A percentile compares a stretch with the other conserved stretches of the same genome.
Conservation (phyloP, 2,797 vertebrate species). For the Ctenochaetus hawaiiensis region DNA sequence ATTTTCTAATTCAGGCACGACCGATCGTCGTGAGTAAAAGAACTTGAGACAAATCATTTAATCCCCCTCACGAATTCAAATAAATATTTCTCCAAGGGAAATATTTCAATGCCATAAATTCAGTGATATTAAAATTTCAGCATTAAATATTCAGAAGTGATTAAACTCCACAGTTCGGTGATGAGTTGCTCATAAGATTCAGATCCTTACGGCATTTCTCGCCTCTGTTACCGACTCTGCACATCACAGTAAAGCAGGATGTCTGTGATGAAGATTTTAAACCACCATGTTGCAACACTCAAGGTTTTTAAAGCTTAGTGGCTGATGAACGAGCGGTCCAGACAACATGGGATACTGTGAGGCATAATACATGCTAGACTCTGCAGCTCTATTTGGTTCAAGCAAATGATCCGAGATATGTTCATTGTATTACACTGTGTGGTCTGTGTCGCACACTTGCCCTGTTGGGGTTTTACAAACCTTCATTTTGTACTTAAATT, state of each 20-base stretch:
- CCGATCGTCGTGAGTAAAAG: neutral
- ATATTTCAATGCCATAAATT: neutral
- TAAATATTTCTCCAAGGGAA: neutral
- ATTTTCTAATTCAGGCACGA: neutral
- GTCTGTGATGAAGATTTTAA: conserved; percentile 36
- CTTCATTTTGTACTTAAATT: conserved; percentile 34
- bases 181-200: conserved; percentile 10
- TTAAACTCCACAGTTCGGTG: conserved; percentile 1
- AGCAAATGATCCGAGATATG: conserved; percentile 59
- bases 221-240: neutral
- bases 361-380: conserved; percentile 72
- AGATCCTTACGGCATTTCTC: conserved; percentile 1
- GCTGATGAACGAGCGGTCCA: conserved; percentile 33
- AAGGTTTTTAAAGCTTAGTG: conserved; percentile 55
- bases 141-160: neutral
- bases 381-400: conserved; percentile 72
- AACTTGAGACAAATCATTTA: neutral
- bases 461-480: conserved; percentile 55
- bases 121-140: neutral
- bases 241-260: conserved; percentile 29
- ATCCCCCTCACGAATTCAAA: neutral
- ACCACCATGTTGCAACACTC: conserved; percentile 57
- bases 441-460: conserved; percentile 41
- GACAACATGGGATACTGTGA: conserved; percentile 58
- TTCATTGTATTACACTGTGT: conserved; percentile 16